Evolutionary conservation across 1,140 invertebrate genomes (phyloP), one percentile per base, ranked within the genome.

Genomic region (Drosophila neocordata): DNA sequence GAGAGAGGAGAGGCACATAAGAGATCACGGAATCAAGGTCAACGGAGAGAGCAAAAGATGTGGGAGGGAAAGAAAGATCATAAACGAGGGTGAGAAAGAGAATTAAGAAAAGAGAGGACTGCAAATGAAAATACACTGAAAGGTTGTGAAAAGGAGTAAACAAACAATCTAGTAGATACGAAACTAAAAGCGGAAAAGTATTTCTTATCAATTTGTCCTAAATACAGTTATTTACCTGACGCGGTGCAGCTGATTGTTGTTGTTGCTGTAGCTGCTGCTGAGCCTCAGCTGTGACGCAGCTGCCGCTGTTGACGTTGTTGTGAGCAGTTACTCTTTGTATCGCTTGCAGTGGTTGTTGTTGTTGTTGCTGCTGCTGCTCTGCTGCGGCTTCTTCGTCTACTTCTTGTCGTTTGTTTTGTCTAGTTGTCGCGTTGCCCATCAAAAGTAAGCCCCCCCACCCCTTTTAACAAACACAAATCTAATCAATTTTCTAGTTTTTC

Each of bases 371-470:
- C 31, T 65, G 34, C 60, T 58, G 71, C 44, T 44, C 27, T 18
- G 37, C 2, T 63, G 68, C 15, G 34, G 61, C 59, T 60, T 7
- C 44, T 37, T 38, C 53, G 53, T 6, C 55, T 62, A 31, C 66
- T 76, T 57, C 65, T 69, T 62, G 53, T 59, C 55, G 64, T 56
- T 69, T 59, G 66, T 56, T 60, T 67, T 75, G 73, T 60, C 74
- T 64, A 56, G 64, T 52, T 68, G 72, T 75, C 69, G 64, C 71
- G 60, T 78, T 79, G 74, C 74, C 76, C 76, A 79, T 79, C 69
- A 79, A 79, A 77, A 71, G 58, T 44, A 31, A 24, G 5, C 13
- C 53, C 24, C 51, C 51, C 27, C 35, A 34, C 63, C 71, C 31
- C 71, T 44, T 24, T 63, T 24, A 13, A 11, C 13, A 41, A 15